Base-by-base conservation (phyloP, 2,113 vertebrate species). In the Sylvilagus bachmani region DNA sequence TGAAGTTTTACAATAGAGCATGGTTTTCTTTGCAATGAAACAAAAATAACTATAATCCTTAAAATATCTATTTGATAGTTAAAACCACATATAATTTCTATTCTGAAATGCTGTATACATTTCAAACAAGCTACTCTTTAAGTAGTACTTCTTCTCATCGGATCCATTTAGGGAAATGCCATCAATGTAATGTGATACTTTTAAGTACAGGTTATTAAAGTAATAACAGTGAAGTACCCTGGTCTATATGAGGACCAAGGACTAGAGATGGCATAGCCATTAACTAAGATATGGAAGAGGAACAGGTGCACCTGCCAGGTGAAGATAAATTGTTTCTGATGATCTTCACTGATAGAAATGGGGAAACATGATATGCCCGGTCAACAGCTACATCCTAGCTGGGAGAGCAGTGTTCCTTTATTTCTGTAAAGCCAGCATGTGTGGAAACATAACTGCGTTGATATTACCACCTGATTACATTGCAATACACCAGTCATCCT, bases 311-410 rank as follows among this genome's bases (percentile, higher is more conserved):
- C 8, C 5, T 27, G 13, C 66, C 24, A 22, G 0, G 6, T 2
- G 74, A 55, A 49, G 86, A 13, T 1, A 5, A 2, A 29, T 24
- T 14, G 24, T 69, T 64, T 69, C 62, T 38, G 62, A 67, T 53
- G 1, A 44, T 7, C 10, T 31, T 55, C 19, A 33, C 64, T 0
- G 10, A 73, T 11, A 31, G 24, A 49, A 78, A 58, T 5, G 16
- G 69, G 49, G 70, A 4, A 33, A 25, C 22, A 19, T 66, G 4
- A 10, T 0, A 1, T 14, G n/a, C 25, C 38, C 13, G 51, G 21
- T 12, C 55, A 6, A 29, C 3, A 4, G 44, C 67, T 49, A 6
- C 31, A 2, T 21, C 0, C 3, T 3, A 8, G 10, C 10, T 4
- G 17, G 1, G 5, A 33, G 27, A 19, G 5, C 10, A 7, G 6